Conservation (phyloP, 2,888 invertebrate genomes). For the Aphodius sticticus region DNA sequence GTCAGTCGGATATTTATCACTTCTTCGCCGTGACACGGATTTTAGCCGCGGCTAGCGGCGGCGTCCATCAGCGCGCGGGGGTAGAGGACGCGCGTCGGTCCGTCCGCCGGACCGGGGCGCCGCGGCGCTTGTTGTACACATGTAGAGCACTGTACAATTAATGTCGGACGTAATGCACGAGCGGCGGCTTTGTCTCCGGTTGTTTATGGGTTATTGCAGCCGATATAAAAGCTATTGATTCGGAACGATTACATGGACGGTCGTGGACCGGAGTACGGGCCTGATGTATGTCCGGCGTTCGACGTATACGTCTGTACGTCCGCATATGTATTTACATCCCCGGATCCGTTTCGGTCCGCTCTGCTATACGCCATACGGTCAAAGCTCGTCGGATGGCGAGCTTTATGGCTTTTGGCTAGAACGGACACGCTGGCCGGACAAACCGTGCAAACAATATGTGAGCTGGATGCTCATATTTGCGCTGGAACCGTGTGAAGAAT, state of each 20-base stretch:
- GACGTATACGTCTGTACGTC: background rate
- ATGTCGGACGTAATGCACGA: slow-evolving; percentile 59
- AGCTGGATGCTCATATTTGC: background rate
- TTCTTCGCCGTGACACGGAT: slow-evolving; percentile 19
- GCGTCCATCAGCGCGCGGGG: slow-evolving; percentile 22
- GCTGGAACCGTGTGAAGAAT: background rate
- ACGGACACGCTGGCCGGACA: background rate
- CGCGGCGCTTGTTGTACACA: slow-evolving; percentile 60
- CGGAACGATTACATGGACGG: slow-evolving; percentile 54
- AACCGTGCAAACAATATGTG: background rate
- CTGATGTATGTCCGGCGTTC: slow-evolving; percentile 42
- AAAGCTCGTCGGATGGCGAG: slow-evolving; percentile 27
- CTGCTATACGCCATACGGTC: background rate
- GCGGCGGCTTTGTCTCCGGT: slow-evolving; percentile 57
- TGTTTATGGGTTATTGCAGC: slow-evolving; percentile 59
- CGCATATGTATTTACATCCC: background rate
- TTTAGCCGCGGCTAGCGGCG: slow-evolving; percentile 10
- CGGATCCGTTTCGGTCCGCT: background rate
- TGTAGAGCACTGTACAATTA: slow-evolving; percentile 59
- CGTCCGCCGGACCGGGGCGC: slow-evolving; percentile 47
- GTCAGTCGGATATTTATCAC: slow-evolving; percentile 20
- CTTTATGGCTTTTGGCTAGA: slow-evolving; percentile 42
- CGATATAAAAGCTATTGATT: slow-evolving; percentile 58
- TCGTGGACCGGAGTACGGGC: slow-evolving; percentile 40
- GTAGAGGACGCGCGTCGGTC: slow-evolving; percentile 7